Evolutionary conservation across 2,888 invertebrate genomes (phyloP).

Genomic region (Meiosimyza decipiens): DNA sequence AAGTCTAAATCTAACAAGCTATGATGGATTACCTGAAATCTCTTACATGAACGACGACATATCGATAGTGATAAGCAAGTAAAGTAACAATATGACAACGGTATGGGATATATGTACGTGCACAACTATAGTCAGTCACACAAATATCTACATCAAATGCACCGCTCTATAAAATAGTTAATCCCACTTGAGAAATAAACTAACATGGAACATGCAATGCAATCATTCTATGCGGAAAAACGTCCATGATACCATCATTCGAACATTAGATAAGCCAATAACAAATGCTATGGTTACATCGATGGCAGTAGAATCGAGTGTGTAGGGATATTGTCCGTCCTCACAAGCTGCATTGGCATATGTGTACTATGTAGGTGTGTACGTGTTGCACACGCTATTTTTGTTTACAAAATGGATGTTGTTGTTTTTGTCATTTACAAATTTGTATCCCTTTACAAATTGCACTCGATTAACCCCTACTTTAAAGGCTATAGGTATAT

Average conservation of each 20-base stretch:
- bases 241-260: constrained; percentile 8
- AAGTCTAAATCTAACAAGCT: constrained; percentile 17
- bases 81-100: neutral
- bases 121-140: neutral
- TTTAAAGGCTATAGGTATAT: neutral
- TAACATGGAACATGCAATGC: constrained; percentile 48
- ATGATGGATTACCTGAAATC: constrained; percentile 28
- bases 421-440: neutral
- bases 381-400: neutral
- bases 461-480: constrained; percentile 24
- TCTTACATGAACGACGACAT: neutral
- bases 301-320: neutral
- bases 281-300: constrained; percentile 8
- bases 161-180: constrained; percentile 57
- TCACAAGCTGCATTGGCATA: constrained; percentile 5
- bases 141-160: constrained; percentile 50
- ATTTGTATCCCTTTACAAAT: neutral
- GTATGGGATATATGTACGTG: neutral
- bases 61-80: neutral
- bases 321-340: neutral
- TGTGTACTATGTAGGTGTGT: neutral
- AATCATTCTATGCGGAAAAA: neutral
- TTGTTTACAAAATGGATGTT: constrained; percentile 26
- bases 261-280: constrained; percentile 31
- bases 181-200: constrained; percentile 65